Percentiles rank a stretch among this genome's conserved stretches.
phyloP scores from a whole-genome alignment of 2,113 vertebrate species.

The Calidris pygmaea region DNA sequence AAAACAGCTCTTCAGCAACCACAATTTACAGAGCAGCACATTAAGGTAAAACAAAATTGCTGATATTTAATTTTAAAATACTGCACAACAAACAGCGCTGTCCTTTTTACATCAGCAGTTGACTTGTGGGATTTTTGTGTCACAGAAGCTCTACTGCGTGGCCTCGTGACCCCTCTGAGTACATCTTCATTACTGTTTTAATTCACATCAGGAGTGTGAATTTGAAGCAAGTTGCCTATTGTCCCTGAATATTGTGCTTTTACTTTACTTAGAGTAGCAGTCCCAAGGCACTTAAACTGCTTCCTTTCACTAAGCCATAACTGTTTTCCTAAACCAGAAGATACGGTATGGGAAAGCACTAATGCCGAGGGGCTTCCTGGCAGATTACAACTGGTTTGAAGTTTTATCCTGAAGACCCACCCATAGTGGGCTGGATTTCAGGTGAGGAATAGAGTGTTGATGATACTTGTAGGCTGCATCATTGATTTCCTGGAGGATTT shows the following conservation, averaged over 20 bases:
- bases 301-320: conserved; percentile 11
- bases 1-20: not conserved
- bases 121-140: not conserved
- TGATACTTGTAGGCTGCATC: not conserved
- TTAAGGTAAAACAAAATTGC: not conserved
- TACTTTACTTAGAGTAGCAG: not conserved
- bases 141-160: not conserved
- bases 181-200: not conserved
- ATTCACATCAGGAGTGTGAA: not conserved
- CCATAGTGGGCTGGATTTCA: not conserved
- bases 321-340: conserved; percentile 22
- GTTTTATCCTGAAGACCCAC: not conserved
- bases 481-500: not conserved
- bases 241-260: not conserved
- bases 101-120: not conserved
- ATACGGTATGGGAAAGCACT: not conserved
- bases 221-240: not conserved
- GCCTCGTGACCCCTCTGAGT: not conserved
- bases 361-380: not conserved
- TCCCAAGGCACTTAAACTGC: not conserved
- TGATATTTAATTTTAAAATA: not conserved
- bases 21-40: not conserved
- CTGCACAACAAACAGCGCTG: not conserved
- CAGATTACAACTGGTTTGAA: not conserved
- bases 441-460: not conserved